These are phyloP conservation scores for Hippopotamus amphibius DNA, from an alignment of 2,113 vertebrate genomes.

Conservation along the genomic window DNA sequence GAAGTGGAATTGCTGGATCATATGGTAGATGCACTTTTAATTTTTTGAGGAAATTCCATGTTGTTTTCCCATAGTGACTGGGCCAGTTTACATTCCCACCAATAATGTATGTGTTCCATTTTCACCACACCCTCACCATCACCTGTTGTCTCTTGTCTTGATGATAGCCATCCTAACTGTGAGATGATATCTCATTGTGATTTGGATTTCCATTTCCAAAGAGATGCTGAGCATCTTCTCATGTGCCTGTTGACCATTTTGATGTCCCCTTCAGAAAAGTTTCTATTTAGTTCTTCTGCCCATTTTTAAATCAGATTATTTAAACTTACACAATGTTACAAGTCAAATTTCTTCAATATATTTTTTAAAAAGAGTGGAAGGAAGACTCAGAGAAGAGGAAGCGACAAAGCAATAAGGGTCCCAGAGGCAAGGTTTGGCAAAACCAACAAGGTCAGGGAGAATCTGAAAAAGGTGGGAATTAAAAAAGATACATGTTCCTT, in stretches of 20 bases:
- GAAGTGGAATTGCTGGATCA: not conserved
- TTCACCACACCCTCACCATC: not conserved
- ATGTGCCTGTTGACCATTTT: not conserved
- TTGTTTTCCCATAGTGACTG: not conserved
- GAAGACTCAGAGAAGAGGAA: not conserved
- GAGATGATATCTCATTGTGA: not conserved
- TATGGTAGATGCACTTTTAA: not conserved
- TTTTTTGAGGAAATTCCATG: not conserved
- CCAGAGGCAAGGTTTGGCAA: not conserved
- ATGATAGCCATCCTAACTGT: not conserved
- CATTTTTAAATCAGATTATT: not conserved
- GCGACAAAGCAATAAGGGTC: not conserved
- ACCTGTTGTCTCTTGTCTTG: not conserved
- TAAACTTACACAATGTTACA: not conserved
- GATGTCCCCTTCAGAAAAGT: not conserved
- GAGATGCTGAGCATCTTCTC: not conserved
- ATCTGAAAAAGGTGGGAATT: not conserved
- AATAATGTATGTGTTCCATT: not conserved
- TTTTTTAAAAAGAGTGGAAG: not conserved
- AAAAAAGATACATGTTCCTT: not conserved
- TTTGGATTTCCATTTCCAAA: not conserved
- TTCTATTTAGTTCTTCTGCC: not conserved
- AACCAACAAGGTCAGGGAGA: not conserved
- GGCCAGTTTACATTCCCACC: not conserved
- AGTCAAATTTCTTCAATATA: not conserved